Conservation (phyloP, 2,888 invertebrate species). For the Patella depressa region DNA sequence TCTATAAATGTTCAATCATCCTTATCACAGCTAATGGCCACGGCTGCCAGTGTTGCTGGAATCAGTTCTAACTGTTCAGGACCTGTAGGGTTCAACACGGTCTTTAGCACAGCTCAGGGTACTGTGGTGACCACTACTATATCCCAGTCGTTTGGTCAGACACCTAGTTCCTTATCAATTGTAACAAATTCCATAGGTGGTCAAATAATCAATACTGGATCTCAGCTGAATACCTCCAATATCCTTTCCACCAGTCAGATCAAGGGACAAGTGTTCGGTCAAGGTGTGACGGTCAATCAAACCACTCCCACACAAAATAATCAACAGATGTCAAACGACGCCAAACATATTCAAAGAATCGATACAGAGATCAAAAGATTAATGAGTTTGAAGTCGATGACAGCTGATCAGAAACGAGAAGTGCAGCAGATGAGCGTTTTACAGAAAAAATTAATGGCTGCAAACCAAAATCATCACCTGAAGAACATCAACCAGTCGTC, state of each 20-base stretch:
- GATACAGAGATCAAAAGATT: conserved; percentile 81
- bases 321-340: conserved; percentile 45
- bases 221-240: not conserved
- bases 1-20: conserved; percentile 3
- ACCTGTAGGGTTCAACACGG: conserved; percentile 9
- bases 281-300: conserved; percentile 37
- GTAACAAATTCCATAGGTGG: conserved; percentile 22
- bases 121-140: conserved; percentile 52
- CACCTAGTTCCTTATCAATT: conserved; percentile 26
- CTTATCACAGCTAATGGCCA: conserved; percentile 21
- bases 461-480: conserved; percentile 77
- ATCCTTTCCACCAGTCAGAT: conserved; percentile 4
- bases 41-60: not conserved
- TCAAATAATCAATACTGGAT: conserved; percentile 9
- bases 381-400: conserved; percentile 74
- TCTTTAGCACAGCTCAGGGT: conserved; percentile 34
- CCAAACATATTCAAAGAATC: conserved; percentile 73
- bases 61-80: not conserved
- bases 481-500: conserved; percentile 30
- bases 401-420: conserved; percentile 74
- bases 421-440: conserved; percentile 78
- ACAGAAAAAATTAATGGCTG: conserved; percentile 81
- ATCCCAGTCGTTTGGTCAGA: conserved; percentile 44
- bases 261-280: conserved; percentile 16
- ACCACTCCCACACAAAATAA: conserved; percentile 40